Evolutionary conservation across 2,113 vertebrate genomes (phyloP), one percentile per base, ranked within the genome.

Genomic region (Seriola rivoliana): DNA sequence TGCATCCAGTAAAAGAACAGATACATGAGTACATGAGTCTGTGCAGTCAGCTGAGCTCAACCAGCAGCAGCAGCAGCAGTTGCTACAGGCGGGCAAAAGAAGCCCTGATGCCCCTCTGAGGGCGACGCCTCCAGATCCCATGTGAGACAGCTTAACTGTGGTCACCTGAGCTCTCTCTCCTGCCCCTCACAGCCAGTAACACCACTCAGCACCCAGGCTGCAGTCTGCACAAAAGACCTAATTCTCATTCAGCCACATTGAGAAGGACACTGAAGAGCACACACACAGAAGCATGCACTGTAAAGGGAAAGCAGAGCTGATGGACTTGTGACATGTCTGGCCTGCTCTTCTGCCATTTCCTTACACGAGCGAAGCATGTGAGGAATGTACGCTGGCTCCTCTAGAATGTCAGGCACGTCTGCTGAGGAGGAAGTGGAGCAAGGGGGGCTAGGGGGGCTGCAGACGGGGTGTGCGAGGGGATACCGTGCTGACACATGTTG

Each of bases 331-430:
- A 87, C 82, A 75, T 38, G 71, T 73, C 84, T 65, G 57, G 46
- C 58, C 14, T 23, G 67, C 57, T 82, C 55, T 82, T 74, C 57
- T 4, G 25, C 54, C 40, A 60, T 78, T 78, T 80, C 65, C 83
- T 88, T 73, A 76, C 70, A 23, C 48, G 29, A 85, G 63, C 44
- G 42, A 90, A 55, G 91, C 85, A 95, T 89, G 90, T 72, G 73
- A 85, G 91, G 93, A 94, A 95, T 95, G 92, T 91, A 90, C 88
- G 82, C 90, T 81, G 84, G 91, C 91, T 94, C 84, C 71, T 90
- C 67, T 42, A 93, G 90, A 94, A 95, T 95, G 93, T 92, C 81
- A 86, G 83, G 90, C 92, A 94, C 50, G 88, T 93, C 82, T 88
- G 72, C 82, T 71, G 63, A 65, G 88, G 76, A 92, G 85, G 88